These are phyloP conservation scores for Orycteropus afer DNA, from an alignment of 2,113 vertebrate species.

Conservation along the genomic window DNA sequence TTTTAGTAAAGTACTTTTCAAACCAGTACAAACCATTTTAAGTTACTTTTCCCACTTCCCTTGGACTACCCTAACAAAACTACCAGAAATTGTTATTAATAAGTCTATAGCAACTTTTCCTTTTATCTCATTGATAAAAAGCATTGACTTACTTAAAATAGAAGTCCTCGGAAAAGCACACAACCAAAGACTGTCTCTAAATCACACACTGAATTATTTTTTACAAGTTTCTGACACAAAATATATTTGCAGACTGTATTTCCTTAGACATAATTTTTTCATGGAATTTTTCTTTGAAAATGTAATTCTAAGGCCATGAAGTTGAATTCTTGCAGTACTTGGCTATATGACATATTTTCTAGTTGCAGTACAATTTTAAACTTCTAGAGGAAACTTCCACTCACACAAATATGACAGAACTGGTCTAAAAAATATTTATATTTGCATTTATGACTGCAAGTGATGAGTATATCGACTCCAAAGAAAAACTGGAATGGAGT, in stretches of 20 bases:
- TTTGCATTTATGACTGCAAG: background rate
- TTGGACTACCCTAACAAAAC: conserved; percentile 17
- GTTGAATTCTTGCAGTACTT: background rate
- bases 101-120: background rate
- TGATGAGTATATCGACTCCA: background rate
- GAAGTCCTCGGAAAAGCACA: conserved; percentile 6
- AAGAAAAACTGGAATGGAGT: background rate
- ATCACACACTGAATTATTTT: background rate
- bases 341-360: background rate
- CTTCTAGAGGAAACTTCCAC: background rate
- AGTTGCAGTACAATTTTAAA: background rate
- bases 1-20: conserved; percentile 4
- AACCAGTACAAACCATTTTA: background rate
- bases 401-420: background rate
- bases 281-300: background rate
- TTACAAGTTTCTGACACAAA: background rate
- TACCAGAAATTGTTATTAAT: background rate
- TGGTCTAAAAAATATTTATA: background rate
- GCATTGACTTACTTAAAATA: conserved; percentile 45
- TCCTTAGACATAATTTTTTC: conserved; percentile 16
- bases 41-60: conserved; percentile 4
- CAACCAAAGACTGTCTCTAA: background rate
- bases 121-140: conserved; percentile 47
- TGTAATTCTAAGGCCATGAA: background rate
- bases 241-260: background rate